phyloP scores from a whole-genome alignment of 2,888 invertebrate species.

The Terebella lapidaria region DNA sequence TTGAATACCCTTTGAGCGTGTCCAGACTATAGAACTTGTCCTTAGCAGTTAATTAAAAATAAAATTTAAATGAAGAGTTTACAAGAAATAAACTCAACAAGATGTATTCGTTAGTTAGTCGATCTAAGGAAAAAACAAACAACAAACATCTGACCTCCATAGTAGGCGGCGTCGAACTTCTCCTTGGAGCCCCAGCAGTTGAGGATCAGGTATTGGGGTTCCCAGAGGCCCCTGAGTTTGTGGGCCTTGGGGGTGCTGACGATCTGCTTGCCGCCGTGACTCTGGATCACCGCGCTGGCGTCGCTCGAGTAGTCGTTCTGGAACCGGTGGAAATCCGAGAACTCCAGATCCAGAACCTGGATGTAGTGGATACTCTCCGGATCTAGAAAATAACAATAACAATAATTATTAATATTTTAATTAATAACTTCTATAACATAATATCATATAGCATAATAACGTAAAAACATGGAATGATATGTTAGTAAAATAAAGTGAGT shows the following conservation, averaged over 20 bases:
- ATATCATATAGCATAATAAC: background rate
- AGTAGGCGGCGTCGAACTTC: constrained; percentile 8
- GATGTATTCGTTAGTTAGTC: background rate
- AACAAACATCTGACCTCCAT: constrained; percentile 7
- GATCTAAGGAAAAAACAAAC: background rate
- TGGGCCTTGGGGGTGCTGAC: constrained; percentile 4
- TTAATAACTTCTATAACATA: background rate
- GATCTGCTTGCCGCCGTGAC: constrained; percentile 8
- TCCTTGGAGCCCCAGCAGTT: constrained; percentile 13
- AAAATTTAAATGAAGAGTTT: background rate
- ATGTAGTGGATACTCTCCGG: constrained; percentile 7
- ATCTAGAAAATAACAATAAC: constrained; percentile 2
- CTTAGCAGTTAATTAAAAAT: background rate
- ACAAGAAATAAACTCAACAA: too few species aligned
- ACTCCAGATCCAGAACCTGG: constrained; percentile 18
- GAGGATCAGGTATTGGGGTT: constrained; percentile 6
- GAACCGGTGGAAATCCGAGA: constrained; percentile 11
- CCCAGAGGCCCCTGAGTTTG: constrained; percentile 7
- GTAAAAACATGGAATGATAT: background rate
- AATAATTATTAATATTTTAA: background rate
- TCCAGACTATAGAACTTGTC: too few species aligned
- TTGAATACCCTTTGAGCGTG: too few species aligned
- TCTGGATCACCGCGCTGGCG: constrained; percentile 1
- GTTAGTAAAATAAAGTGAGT: background rate
- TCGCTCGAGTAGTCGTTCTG: constrained; percentile 6